Conservation (phyloP, 2,888 invertebrate genomes). For the Argyra leucocephala region DNA sequence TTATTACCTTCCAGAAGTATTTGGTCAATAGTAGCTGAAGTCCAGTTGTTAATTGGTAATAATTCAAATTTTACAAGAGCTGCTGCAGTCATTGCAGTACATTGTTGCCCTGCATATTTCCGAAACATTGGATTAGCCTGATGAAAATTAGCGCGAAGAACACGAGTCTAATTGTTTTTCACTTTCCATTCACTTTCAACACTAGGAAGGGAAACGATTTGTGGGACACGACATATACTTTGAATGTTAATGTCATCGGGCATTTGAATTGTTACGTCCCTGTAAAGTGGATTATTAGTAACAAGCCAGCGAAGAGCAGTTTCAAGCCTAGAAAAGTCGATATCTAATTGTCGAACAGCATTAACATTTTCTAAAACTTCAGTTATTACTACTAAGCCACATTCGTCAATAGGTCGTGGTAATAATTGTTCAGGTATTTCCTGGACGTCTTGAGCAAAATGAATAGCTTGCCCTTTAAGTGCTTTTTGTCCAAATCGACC, state of each 20-base stretch:
- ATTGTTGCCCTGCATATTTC: not conserved
- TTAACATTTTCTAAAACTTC: not conserved
- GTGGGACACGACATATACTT: not conserved
- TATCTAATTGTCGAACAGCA: not conserved
- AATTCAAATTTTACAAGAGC: no score
- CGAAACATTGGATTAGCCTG: not conserved
- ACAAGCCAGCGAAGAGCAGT: no score
- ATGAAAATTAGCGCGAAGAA: not conserved
- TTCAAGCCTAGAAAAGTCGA: slow-evolving; percentile 15
- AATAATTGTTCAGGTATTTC: slow-evolving; percentile 10
- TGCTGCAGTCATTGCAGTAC: not conserved
- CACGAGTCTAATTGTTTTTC: not conserved
- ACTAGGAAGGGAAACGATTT: not conserved
- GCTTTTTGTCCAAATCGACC: slow-evolving; percentile 22
- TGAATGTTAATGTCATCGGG: not conserved
- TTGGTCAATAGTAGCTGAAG: not conserved
- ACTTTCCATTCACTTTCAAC: no score
- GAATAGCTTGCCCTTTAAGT: slow-evolving; percentile 21
- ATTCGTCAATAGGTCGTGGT: not conserved
- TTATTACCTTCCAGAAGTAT: no score
- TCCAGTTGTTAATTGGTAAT: no score
- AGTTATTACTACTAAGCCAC: not conserved
- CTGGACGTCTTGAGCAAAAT: slow-evolving; percentile 22
- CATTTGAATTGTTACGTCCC: slow-evolving; percentile 15
- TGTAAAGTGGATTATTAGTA: slow-evolving; percentile 21